Percentiles rank a stretch among this genome's conserved stretches.
These are phyloP conservation scores for Heterodera filipjevi DNA, from an alignment of 2,888 invertebrate species.

Conservation along the genomic window DNA sequence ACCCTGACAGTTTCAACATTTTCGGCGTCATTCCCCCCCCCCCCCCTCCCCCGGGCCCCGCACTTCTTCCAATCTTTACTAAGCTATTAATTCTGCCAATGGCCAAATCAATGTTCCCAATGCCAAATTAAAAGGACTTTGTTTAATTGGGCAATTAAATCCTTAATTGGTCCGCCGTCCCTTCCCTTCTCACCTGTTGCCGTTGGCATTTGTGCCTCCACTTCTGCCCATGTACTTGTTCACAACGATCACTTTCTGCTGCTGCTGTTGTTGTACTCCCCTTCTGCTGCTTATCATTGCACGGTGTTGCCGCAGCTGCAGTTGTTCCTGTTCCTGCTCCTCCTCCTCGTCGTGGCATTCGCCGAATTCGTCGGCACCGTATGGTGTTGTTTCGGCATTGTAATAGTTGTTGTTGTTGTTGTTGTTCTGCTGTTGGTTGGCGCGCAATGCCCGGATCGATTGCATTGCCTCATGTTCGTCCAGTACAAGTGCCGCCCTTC, in stretches of 20 bases:
- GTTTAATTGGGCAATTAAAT: too few relatives aligned
- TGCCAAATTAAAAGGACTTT: too few relatives aligned
- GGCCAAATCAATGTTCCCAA: too few relatives aligned
- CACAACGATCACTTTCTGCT: not conserved
- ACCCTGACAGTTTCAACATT: too few relatives aligned
- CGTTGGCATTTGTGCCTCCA: not conserved
- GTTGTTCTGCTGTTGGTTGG: not conserved
- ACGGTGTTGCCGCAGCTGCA: not conserved
- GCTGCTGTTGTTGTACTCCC: not conserved
- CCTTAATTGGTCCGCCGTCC: too few relatives aligned
- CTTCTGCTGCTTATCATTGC: not conserved
- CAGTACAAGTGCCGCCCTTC: not conserved
- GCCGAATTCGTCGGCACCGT: not conserved
- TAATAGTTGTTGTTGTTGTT: not conserved
- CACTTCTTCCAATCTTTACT: too few relatives aligned
- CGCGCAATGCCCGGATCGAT: slow-evolving; percentile 6
- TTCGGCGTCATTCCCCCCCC: too few relatives aligned
- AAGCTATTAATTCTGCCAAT: too few relatives aligned
- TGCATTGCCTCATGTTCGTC: slow-evolving; percentile 9
- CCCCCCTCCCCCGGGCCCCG: too few relatives aligned
- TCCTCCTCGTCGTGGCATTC: not conserved
- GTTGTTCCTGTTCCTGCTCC: not conserved
- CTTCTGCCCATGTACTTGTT: not conserved
- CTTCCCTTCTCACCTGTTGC: not conserved
- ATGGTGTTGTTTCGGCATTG: not conserved